Percentiles rank a stretch among this genome's conserved stretches.
Conservation (phyloP, 2,888 invertebrate genomes). For the Peribatodes rhomboidaria region DNA sequence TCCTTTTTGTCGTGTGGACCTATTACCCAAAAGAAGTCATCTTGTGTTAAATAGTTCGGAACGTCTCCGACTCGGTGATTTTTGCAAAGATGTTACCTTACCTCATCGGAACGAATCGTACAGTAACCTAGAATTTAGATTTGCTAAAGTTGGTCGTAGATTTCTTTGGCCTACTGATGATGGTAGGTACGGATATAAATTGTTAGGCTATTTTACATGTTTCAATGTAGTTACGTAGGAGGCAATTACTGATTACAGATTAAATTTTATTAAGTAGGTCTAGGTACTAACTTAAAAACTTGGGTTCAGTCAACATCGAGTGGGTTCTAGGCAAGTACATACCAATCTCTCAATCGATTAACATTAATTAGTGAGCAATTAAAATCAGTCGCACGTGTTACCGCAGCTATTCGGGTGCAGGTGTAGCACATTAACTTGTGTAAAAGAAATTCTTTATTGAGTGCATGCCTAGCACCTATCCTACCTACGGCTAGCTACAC, state of each 20-base stretch:
- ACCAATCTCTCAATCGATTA: background rate
- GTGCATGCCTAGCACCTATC: background rate
- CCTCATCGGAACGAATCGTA: slow-evolving; percentile 34
- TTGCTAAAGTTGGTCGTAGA: slow-evolving; percentile 11
- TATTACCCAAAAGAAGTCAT: slow-evolving; percentile 23
- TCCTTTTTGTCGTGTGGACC: slow-evolving; percentile 10
- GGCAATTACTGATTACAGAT: background rate
- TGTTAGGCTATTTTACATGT: background rate
- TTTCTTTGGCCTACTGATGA: slow-evolving; percentile 13
- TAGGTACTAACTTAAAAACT: background rate
- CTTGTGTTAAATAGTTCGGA: slow-evolving; percentile 41
- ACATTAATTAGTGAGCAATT: slow-evolving; percentile 6
- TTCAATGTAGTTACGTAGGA: background rate
- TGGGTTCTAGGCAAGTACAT: background rate
- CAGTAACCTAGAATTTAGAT: slow-evolving; percentile 22
- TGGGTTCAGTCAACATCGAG: background rate
- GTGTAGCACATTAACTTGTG: slow-evolving; percentile 12
- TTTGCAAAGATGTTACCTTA: slow-evolving; percentile 37
- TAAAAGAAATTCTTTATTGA: slow-evolving; percentile 1
- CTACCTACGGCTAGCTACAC: background rate
- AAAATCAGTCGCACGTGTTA: slow-evolving; percentile 6
- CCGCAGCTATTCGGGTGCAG: slow-evolving; percentile 10
- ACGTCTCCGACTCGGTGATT: slow-evolving; percentile 35
- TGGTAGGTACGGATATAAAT: slow-evolving; percentile 18
- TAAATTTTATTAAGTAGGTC: no score